Percentiles rank a stretch among this genome's conserved stretches.
These are phyloP conservation scores for Gadus macrocephalus DNA, from an alignment of 2,113 vertebrate genomes.

Conservation along the genomic window DNA sequence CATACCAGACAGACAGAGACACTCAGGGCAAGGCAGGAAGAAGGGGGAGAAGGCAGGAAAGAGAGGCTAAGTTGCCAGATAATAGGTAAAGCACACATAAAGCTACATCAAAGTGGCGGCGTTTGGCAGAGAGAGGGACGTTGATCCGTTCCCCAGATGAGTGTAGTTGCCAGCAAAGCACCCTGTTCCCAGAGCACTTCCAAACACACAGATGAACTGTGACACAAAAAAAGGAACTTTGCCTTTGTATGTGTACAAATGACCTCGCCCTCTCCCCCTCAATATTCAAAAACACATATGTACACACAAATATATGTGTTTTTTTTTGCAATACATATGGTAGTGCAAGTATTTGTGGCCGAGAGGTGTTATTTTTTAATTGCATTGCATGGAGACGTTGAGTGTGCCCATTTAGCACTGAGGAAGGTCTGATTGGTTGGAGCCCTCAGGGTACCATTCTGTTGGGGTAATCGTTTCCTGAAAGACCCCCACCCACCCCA, in stretches of 20 bases:
- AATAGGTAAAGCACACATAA: conserved; percentile 44
- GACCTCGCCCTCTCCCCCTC: neutral
- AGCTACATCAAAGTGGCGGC: conserved; percentile 40
- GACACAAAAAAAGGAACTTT: no score
- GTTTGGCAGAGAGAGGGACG: conserved; percentile 38
- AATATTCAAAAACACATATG: neutral
- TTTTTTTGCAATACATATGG: no score
- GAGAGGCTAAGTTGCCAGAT: conserved; percentile 29
- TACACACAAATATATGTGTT: no score
- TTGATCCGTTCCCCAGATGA: conserved; percentile 40
- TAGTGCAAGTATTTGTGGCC: neutral
- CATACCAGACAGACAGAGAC: neutral
- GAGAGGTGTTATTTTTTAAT: conserved; percentile 26
- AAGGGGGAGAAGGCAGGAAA: conserved; percentile 7
- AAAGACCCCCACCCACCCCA: conserved; percentile 34
- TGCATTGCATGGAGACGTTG: neutral
- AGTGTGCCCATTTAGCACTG: conserved; percentile 21
- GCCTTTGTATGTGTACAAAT: no score
- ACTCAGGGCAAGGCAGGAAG: neutral
- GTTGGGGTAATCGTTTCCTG: conserved; percentile 48
- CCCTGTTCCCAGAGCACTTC: conserved; percentile 4
- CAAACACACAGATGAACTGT: no score
- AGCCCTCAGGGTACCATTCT: conserved; percentile 29
- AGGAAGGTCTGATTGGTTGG: conserved; percentile 30
- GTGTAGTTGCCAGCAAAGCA: conserved; percentile 21